phyloP scores from a whole-genome alignment of 2,888 invertebrate genomes.

The Cheilosia grossa region DNA sequence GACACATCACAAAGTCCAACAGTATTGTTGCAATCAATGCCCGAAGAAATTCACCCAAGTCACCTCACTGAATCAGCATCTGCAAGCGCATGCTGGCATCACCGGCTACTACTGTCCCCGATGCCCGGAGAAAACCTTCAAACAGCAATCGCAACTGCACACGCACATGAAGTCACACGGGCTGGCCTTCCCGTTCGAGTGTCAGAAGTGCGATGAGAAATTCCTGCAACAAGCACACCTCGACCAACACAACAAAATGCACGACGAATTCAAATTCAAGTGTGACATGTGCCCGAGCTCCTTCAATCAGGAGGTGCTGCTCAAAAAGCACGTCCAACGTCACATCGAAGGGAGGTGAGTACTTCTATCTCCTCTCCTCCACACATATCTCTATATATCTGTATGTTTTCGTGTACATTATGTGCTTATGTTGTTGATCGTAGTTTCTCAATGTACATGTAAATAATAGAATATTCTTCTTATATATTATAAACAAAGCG shows the following conservation, averaged over 20 bases:
- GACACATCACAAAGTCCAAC: conserved; percentile 83
- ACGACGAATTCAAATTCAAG: conserved; percentile 83
- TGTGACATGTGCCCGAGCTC: conserved; percentile 83
- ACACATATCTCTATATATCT: conserved; percentile 7
- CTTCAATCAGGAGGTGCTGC: conserved; percentile 82
- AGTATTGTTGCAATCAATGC: conserved; percentile 83
- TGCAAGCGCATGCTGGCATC: conserved; percentile 83
- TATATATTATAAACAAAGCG: conserved; percentile 23
- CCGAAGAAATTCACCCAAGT: conserved; percentile 83
- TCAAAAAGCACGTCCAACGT: conserved; percentile 83
- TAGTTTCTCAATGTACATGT: conserved; percentile 32
- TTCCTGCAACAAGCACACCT: conserved; percentile 83
- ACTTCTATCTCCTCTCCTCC: background rate
- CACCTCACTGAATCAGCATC: conserved; percentile 83
- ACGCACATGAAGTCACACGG: conserved; percentile 83
- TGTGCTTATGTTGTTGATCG: conserved; percentile 33
- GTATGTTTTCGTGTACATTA: conserved; percentile 33
- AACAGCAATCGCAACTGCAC: conserved; percentile 82
- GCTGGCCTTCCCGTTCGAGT: conserved; percentile 82
- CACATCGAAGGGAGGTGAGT: conserved; percentile 82
- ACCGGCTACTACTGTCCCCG: conserved; percentile 83
- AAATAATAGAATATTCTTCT: conserved; percentile 10
- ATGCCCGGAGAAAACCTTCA: conserved; percentile 83
- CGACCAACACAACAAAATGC: conserved; percentile 83
- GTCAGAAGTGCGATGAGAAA: conserved; percentile 83